Base-by-base conservation (phyloP, 2,797 vertebrate genomes). In the Pseudochaenichthys georgianus region DNA sequence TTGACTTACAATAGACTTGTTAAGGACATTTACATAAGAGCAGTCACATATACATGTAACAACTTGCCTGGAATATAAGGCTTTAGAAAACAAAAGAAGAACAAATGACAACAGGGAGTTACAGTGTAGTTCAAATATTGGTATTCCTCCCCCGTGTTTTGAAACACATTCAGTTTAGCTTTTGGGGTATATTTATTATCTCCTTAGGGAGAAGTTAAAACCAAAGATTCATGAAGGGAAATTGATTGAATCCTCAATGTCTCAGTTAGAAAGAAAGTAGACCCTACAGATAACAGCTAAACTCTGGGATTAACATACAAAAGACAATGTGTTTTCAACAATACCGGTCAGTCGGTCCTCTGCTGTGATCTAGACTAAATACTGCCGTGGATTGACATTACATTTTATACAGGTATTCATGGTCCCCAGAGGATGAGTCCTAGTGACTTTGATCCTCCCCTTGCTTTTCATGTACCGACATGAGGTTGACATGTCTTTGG, bases 1-100 rank as follows among this genome's bases (percentile, higher is more conserved):
- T 59, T 23, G n/a, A 31, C 67, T 70, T 68, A 84, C 68, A 84
- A 81, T 51, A 51, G 43, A 43, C 46, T 43, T 63, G 53, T 73
- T 70, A 47, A 63, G 43, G 42, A 75, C 65, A 66, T 55, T 74
- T 64, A 73, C 31, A 61, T 52, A 72, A 76, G 38, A 74, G 47
- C 46, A 1, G 58, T 48, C 4, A 5, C 28, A 15, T 67, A 48
- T 38, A 48, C 34, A 38, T 38, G 34, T 38, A 38, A 7, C 51
- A 53, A 11, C 60, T 13, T 64, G 42, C 31, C 31, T 31, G 11
- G 1, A 45, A n/a, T 46, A 1, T 13, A 13, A 50, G 12, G 51
- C 52, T 63, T 41, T 50, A 23, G 13, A 42, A 41, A 69, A 19
- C 43, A 13, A 12, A 31, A 13, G 5, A 55, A 43, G 2, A 41